These are phyloP conservation scores for Lydus trimaculatus DNA, from an alignment of 2,888 invertebrate species.

Conservation along the genomic window DNA sequence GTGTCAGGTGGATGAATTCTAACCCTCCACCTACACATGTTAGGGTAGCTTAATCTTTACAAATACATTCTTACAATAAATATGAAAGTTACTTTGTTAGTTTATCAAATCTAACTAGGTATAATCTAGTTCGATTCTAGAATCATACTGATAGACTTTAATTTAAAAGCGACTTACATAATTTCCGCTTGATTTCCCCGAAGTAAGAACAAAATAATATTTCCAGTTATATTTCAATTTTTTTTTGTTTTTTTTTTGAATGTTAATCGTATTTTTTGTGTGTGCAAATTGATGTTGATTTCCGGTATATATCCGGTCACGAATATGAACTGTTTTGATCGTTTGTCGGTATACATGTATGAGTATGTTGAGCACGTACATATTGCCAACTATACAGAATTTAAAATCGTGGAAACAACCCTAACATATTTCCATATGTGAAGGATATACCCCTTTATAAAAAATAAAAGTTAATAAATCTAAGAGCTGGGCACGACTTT, in stretches of 20 bases:
- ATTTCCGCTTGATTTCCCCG: neutral
- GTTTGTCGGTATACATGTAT: neutral
- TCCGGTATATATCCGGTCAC: slow-evolving; percentile 37
- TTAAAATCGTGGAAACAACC: neutral
- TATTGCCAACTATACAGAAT: neutral
- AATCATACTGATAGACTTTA: neutral
- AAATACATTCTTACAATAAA: neutral
- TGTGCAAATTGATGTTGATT: slow-evolving; percentile 32
- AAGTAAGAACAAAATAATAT: neutral
- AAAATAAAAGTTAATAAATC: neutral
- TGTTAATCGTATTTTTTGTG: neutral
- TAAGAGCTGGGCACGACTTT: neutral
- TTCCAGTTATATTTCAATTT: neutral
- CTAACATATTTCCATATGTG: neutral
- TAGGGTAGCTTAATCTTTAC: neutral
- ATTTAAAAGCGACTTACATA: neutral
- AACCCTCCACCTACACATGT: neutral
- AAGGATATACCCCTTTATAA: neutral
- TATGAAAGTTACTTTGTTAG: neutral
- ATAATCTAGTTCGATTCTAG: neutral
- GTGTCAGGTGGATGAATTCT: neutral
- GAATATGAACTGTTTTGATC: slow-evolving; percentile 31
- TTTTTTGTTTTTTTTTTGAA: neutral
- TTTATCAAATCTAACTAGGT: neutral
- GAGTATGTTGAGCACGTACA: neutral